Percentiles rank a stretch among this genome's conserved stretches.
Conservation (phyloP, 1,140 invertebrate species). For the Drosophila lacteicornis region DNA sequence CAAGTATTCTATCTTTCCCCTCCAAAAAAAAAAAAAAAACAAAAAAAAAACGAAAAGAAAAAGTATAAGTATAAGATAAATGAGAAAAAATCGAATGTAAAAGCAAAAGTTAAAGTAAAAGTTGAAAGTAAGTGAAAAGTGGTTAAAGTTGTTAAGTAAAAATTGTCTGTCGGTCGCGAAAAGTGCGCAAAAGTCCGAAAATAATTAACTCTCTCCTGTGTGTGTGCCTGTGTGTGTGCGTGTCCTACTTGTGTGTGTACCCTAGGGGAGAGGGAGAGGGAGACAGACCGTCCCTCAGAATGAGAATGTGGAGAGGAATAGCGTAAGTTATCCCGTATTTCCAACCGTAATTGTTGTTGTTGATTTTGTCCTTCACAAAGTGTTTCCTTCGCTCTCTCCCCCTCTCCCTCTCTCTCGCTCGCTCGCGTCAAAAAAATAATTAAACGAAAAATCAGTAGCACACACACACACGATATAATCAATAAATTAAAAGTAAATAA, state of each 20-base stretch:
- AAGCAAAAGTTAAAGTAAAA: constrained; percentile 25
- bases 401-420: constrained; percentile 25
- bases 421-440: constrained; percentile 52
- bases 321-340: constrained; percentile 26
- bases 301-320: constrained; percentile 15
- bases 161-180: constrained; percentile 67
- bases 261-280: constrained; percentile 19
- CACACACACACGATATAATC: constrained; percentile 48
- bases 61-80: constrained; percentile 31
- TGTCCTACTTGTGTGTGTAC: constrained; percentile 50
- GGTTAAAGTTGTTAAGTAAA: constrained; percentile 53
- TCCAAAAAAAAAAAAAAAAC: constrained; percentile 57
- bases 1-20: constrained; percentile 82
- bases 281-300: constrained; percentile 13
- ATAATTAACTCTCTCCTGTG: constrained; percentile 42
- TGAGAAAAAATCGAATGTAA: constrained; percentile 31
- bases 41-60: constrained; percentile 53
- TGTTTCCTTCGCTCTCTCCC: constrained; percentile 12
- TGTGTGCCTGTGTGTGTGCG: constrained; percentile 58
- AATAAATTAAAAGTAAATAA: constrained; percentile 54
- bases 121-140: constrained; percentile 51
- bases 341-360: constrained; percentile 22
- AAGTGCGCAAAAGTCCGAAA: constrained; percentile 68
- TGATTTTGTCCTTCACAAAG: constrained; percentile 29
- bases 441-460: constrained; percentile 37